A percentile compares a stretch with the other conserved stretches of the same genome.
Conservation (phyloP, 2,113 vertebrate species). For the Hippocampus guttulatus region DNA sequence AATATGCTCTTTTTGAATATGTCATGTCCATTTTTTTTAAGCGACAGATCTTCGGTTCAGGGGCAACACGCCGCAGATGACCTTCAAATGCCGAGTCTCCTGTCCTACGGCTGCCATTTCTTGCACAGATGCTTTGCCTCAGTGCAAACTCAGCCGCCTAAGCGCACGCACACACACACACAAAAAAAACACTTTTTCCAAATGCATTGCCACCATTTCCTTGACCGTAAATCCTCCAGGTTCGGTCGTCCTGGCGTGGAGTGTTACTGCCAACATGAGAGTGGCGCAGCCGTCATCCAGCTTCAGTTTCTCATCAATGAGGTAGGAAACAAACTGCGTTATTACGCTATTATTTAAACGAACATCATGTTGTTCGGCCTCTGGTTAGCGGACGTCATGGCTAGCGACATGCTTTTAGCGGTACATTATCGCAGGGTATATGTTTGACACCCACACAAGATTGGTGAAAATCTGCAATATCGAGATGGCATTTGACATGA, state of each 20-base stretch:
- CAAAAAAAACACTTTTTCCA: neutral
- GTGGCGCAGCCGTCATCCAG: conserved; percentile 90
- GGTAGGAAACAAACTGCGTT: conserved; percentile 39
- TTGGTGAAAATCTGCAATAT: no score
- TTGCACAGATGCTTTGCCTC: neutral
- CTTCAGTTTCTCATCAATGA: conserved; percentile 87
- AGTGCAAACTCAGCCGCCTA: neutral
- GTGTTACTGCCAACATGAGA: conserved; percentile 97
- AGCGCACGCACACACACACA: neutral
- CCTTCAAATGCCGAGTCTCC: conserved; percentile 15
- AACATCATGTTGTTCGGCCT: neutral
- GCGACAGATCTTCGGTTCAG: conserved; percentile 17
- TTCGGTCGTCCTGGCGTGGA: conserved; percentile 97
- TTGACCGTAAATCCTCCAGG: conserved; percentile 80
- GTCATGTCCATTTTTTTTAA: neutral
- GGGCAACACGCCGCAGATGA: conserved; percentile 6
- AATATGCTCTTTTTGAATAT: neutral
- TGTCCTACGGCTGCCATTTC: neutral
- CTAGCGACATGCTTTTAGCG: no score
- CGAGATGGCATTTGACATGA: no score
- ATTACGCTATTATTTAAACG: neutral
- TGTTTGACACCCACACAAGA: no score
- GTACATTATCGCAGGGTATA: no score
- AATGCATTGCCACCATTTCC: conserved; percentile 57
- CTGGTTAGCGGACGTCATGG: no score